Evolutionary conservation across 1,140 invertebrate genomes (phyloP), one percentile per base, ranked within the genome.

Genomic region (Uloborus diversus): DNA sequence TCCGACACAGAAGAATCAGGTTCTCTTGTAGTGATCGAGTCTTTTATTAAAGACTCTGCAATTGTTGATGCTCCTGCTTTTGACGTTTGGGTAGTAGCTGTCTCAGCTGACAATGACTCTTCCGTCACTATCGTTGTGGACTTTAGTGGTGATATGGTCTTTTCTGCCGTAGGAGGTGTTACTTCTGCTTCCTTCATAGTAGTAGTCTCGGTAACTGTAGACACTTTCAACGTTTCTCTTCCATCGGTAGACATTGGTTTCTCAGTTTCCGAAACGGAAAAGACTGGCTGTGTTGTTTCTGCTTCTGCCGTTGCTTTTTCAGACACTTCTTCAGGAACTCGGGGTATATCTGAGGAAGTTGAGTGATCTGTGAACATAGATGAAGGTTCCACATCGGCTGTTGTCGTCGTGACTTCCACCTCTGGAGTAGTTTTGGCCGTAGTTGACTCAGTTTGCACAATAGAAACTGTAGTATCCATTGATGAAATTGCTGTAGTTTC

Each of bases 401-500:
- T 42, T 42, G 17, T 42, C n/a, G n/a, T n/a, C n/a, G n/a, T n/a
- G n/a, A 7, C 17, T 11, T 13, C 28, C 30, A 14, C 4, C 25
- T 35, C 27, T 66, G 23, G 2, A 27, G 73, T 68, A 4, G 73
- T 64, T 25, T 66, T 23, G 13, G 14, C 27, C 3, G 73, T 65
- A 42, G 37, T 42, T 9, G 37, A 9, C 17, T 42, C 37, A 17
- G 30, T n/a, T 37, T 68, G 9, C 30, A 13, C 37, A 47, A n/a
- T 32, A 65, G 23, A 13, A 27, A 27, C 28, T 70, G 71, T 69
- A 30, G 71, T 75, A 17, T 9, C 11, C 23, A 25, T 33, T 25
- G 11, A 3, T 9, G n/a, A n/a, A n/a, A n/a, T n/a, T n/a, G n/a
- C n/a, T n/a, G n/a, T n/a, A n/a, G n/a, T n/a, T n/a, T 28, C 3